Base-by-base conservation (phyloP, 1,140 invertebrate species). In the Drosophila orosa region DNA sequence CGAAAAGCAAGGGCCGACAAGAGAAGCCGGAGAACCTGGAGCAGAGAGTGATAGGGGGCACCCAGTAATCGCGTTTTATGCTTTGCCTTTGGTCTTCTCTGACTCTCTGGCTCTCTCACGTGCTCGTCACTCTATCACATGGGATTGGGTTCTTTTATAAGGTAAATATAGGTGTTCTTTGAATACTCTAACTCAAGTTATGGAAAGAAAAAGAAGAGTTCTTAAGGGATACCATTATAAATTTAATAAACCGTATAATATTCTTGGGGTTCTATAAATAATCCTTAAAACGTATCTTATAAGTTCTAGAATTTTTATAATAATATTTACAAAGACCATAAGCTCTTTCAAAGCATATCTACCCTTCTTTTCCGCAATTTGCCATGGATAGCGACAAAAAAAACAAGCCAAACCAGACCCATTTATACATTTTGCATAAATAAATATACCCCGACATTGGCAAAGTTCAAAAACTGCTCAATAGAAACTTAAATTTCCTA, bases 41-140 rank as follows among this genome's bases (percentile, higher is more conserved):
- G 35, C 3, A 27, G 22, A 60, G 61, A 61, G 57, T 31, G 24
- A n/a, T n/a, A n/a, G n/a, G n/a, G 22, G 25, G 17, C 12, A 27
- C 47, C 45, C 59, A 65, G 63, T 86, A 81, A 84, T 86, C 82
- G 78, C 68, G 71, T 85, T 86, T 73, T 86, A 74, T 78, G 82
- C 82, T 85, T 81, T 67, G 48, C 63, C 57, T 37, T 44, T 33
- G 15, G 29, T 7, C 2, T 62, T 29, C 58, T 35, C 42, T 48
- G 39, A 56, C 68, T 52, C 29, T 22, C 19, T 15, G 13, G 37
- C 50, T 37, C 39, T 54, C 52, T 63, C 69, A 73, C 76, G 60
- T 60, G 68, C 27, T 63, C 58, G 25, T 59, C 27, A 24, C 54
- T 31, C 48, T 56, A 45, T 65, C 40, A 44, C 65, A 69, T 33